phyloP scores from a whole-genome alignment of 1,140 invertebrate species.

The Lordiphosa stackelbergi region DNA sequence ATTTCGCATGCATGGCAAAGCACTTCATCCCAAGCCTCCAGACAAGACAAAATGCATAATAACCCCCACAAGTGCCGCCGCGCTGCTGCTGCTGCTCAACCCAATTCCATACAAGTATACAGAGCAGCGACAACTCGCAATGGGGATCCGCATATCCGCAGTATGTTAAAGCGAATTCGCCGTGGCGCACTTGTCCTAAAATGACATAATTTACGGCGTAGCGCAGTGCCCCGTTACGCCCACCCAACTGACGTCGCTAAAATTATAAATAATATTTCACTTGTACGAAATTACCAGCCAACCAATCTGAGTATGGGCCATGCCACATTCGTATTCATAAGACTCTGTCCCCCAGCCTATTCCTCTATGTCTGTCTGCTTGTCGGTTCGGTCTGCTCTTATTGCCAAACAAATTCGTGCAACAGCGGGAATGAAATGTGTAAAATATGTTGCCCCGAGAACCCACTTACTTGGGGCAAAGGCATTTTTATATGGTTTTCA shows the following conservation, averaged over 20 bases:
- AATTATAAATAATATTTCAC: slow-evolving; percentile 75
- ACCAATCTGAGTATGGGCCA: slow-evolving; percentile 15
- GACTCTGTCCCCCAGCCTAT: slow-evolving; percentile 32
- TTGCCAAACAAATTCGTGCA: slow-evolving; percentile 74
- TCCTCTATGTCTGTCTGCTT: slow-evolving; percentile 20
- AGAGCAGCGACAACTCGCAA: slow-evolving; percentile 47
- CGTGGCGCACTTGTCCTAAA: slow-evolving; percentile 67
- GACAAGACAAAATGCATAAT: slow-evolving; percentile 66
- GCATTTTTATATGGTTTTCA: slow-evolving; percentile 59
- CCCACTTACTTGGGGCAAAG: slow-evolving; percentile 38
- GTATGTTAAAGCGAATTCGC: slow-evolving; percentile 53
- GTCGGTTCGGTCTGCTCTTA: slow-evolving; percentile 54
- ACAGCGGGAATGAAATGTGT: slow-evolving; percentile 72
- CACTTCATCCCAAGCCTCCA: slow-evolving; percentile 47
- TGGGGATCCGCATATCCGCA: slow-evolving; percentile 29
- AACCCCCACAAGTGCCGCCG: slow-evolving; percentile 26
- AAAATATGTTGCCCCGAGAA: slow-evolving; percentile 63
- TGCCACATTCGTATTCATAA: slow-evolving; percentile 51
- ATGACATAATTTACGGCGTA: slow-evolving; percentile 73
- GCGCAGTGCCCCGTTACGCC: slow-evolving; percentile 67
- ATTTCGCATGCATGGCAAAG: slow-evolving; percentile 56
- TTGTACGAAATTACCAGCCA: slow-evolving; percentile 60
- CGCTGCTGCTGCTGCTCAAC: slow-evolving; percentile 43
- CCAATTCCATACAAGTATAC: slow-evolving; percentile 54
- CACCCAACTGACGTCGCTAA: slow-evolving; percentile 67